Base-by-base conservation (phyloP, 2,888 invertebrate genomes). In the Morpho deidamia region DNA sequence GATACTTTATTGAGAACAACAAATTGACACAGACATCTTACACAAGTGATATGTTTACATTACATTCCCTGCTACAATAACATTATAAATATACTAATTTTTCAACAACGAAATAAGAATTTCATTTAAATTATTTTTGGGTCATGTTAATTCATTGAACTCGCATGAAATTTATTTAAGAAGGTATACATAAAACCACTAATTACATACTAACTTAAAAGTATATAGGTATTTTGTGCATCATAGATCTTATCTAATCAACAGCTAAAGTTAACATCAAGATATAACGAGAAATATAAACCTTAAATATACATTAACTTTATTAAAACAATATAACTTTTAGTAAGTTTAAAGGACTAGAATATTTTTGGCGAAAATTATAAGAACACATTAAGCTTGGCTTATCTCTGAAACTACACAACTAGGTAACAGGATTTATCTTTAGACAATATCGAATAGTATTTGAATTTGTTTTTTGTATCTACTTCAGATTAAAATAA, bases 1-100 rank as follows among this genome's bases (percentile, higher is more conserved):
- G 41, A 55, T 50, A 51, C n/a, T 70, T 79, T 81, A 83, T 77
- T 82, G 63, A 75, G 69, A 74, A 55, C 71, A 82, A 86, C 82
- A 84, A 85, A 82, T 84, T 81, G 79, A 85, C 85, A 84, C 71
- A 60, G 60, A 76, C 62, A 66, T 38, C 72, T 73, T 76, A 61
- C 54, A 61, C 57, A 78, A 81, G 66, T 73, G 74, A 80, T 76
- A 81, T 81, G 78, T 73, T 67, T 68, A 57, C 53, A 54, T 51
- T 58, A 42, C 51, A 42, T 33, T 48, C 44, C 50, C 1, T 48
- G 57, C 55, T 46, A 40, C 34, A 14, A 41, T 23, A 23, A 5
- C 23, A 23, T 5, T 23, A 23, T 23, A 23, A 23, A 23, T 23
- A 5, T 23, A 5, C 1, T 23, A 23, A 23, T 1, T 23, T 39